Evolutionary conservation across 2,888 invertebrate genomes (phyloP).

Genomic region (Ophioninae sp.): DNA sequence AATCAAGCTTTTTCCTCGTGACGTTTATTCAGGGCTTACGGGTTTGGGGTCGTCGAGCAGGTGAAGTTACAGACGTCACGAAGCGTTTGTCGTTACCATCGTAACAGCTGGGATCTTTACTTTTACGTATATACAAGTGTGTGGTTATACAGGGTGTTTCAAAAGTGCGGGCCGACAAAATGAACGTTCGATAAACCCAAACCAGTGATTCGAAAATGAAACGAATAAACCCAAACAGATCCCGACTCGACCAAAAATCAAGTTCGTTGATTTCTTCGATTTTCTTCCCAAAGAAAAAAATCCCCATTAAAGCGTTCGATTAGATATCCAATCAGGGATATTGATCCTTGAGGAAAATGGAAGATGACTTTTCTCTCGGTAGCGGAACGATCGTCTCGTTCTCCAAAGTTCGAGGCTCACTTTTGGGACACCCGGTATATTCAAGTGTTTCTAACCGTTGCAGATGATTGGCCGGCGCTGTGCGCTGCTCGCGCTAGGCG

Average conservation of each 20-base stretch:
- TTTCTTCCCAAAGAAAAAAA: background rate
- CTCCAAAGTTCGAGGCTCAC: background rate
- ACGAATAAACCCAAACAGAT: background rate
- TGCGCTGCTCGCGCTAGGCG: constrained; percentile 75
- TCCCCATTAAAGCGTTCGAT: background rate
- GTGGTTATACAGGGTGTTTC: background rate
- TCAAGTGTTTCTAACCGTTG: constrained; percentile 42
- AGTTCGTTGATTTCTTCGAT: background rate
- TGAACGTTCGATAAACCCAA: background rate
- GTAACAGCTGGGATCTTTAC: constrained; percentile 1
- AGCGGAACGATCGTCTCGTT: background rate
- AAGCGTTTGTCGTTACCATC: constrained; percentile 33
- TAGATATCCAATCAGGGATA: too few relatives aligned
- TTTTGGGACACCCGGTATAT: background rate
- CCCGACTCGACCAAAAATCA: background rate
- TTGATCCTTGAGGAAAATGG: background rate
- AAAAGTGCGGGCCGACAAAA: background rate
- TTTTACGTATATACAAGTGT: background rate
- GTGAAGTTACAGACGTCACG: background rate
- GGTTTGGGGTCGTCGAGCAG: background rate
- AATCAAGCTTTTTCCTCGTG: background rate
- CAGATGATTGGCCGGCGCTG: constrained; percentile 80
- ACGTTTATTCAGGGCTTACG: background rate
- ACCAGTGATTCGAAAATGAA: too few relatives aligned
- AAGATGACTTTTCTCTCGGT: background rate